Percentiles rank a stretch among this genome's conserved stretches.
Conservation (phyloP, 2,113 vertebrate genomes). For the Saimiri boliviensis region DNA sequence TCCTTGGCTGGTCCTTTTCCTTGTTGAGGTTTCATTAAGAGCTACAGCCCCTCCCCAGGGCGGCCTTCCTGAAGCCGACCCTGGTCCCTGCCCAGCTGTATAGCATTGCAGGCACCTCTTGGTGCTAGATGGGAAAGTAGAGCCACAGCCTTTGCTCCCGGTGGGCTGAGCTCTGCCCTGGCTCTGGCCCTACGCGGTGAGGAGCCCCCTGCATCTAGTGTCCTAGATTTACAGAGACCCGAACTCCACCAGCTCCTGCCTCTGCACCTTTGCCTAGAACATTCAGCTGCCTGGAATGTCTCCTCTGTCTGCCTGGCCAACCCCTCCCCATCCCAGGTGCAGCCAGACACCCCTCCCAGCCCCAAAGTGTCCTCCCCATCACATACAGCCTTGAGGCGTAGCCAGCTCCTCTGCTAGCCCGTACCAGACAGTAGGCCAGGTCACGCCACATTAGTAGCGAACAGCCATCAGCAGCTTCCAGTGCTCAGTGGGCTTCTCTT, state of each 20-base stretch:
- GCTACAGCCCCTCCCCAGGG: not conserved
- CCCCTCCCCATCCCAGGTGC: not conserved
- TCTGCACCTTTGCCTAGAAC: not conserved
- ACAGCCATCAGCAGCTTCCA: not conserved
- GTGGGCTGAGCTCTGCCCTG: not conserved
- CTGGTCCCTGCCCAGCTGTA: no score
- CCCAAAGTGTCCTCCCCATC: not conserved
- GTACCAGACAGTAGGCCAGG: not conserved
- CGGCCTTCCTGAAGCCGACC: not conserved
- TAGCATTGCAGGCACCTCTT: not conserved
- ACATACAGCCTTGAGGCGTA: not conserved
- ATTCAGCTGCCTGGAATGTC: not conserved
- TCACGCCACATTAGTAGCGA: rapidly evolving
- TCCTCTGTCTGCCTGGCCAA: not conserved
- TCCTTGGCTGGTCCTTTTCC: not conserved
- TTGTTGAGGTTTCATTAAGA: not conserved
- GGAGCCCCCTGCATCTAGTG: rapidly evolving
- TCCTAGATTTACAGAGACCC: not conserved
- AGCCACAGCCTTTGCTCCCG: not conserved
- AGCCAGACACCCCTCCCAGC: not conserved
- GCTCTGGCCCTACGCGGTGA: not conserved
- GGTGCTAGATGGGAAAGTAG: no score
- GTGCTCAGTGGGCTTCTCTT: not conserved
- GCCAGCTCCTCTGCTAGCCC: not conserved
- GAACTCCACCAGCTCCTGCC: not conserved